These are phyloP conservation scores for Lasioglossum marginatum DNA, from an alignment of 2,888 invertebrate species.

Conservation along the genomic window DNA sequence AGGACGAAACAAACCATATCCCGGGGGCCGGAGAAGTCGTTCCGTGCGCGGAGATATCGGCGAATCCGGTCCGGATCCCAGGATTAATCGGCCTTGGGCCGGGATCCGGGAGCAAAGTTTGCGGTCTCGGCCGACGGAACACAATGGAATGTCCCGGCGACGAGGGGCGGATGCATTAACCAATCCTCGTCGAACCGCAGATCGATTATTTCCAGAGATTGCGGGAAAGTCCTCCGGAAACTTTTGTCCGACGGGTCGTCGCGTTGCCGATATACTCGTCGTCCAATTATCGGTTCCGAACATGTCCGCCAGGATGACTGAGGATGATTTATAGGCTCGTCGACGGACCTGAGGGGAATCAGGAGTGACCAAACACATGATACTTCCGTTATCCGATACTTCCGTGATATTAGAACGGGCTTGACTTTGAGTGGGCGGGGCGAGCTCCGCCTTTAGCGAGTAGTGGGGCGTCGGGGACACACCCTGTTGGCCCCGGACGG, in stretches of 20 bases:
- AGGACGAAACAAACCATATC: neutral
- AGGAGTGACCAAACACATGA: neutral
- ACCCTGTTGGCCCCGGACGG: neutral
- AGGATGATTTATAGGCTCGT: constrained; percentile 1
- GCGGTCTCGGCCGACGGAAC: constrained; percentile 22
- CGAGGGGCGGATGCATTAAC: constrained; percentile 14
- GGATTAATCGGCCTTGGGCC: constrained; percentile 38
- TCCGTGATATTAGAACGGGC: neutral
- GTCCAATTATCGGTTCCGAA: constrained; percentile 14
- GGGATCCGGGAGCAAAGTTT: constrained; percentile 34
- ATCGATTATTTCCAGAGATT: constrained; percentile 37
- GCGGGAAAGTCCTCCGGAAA: constrained; percentile 12
- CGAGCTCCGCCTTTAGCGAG: neutral
- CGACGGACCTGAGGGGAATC: neutral
- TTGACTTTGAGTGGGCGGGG: neutral
- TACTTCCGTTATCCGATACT: neutral
- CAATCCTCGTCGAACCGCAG: constrained; percentile 17
- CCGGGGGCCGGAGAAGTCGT: neutral
- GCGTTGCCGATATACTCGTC: neutral
- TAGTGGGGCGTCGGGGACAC: neutral
- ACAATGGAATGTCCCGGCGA: constrained; percentile 18
- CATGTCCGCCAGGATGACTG: constrained; percentile 3
- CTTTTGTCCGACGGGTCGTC: neutral
- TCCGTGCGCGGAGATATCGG: neutral
- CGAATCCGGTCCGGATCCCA: neutral